Evolutionary conservation across 2,797 vertebrate genomes (phyloP).

Genomic region (Phoebastria nigripes): DNA sequence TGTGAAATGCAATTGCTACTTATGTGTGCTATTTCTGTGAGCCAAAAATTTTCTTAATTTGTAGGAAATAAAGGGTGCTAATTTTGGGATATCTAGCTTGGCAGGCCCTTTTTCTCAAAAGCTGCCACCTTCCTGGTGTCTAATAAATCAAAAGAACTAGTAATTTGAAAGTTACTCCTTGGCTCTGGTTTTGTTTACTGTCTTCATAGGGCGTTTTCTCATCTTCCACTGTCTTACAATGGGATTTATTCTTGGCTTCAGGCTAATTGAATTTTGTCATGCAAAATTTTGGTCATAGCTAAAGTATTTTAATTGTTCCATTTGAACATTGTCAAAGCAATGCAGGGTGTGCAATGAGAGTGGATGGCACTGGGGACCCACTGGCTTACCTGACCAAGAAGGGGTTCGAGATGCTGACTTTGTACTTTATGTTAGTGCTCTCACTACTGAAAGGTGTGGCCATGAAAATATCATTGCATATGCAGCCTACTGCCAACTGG

Average conservation of each 20-base stretch:
- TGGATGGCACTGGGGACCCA: constrained; percentile 81
- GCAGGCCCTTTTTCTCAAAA: not conserved
- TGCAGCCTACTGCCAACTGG: constrained; percentile 96
- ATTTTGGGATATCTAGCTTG: not conserved
- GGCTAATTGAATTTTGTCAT: not conserved
- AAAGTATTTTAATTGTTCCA: not conserved
- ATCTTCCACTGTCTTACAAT: not conserved
- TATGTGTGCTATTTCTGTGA: not conserved
- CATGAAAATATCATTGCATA: constrained; percentile 97
- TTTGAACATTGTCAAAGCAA: constrained; percentile 74
- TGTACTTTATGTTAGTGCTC: constrained; percentile 89
- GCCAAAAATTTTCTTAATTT: not conserved
- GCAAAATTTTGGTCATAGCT: not conserved
- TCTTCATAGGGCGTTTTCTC: not conserved
- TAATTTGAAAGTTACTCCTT: not conserved
- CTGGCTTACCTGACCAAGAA: constrained; percentile 80
- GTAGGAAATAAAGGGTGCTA: not conserved
- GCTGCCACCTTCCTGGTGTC: not conserved
- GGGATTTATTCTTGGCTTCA: not conserved
- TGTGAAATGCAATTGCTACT: not conserved
- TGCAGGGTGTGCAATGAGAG: constrained; percentile 87
- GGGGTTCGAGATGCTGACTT: constrained; percentile 90
- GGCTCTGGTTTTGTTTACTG: not conserved
- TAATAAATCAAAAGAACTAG: not conserved
- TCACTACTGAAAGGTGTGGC: constrained; percentile 91